Evolutionary conservation across 2,888 invertebrate genomes (phyloP).

Genomic region (Nomada lathburiana): DNA sequence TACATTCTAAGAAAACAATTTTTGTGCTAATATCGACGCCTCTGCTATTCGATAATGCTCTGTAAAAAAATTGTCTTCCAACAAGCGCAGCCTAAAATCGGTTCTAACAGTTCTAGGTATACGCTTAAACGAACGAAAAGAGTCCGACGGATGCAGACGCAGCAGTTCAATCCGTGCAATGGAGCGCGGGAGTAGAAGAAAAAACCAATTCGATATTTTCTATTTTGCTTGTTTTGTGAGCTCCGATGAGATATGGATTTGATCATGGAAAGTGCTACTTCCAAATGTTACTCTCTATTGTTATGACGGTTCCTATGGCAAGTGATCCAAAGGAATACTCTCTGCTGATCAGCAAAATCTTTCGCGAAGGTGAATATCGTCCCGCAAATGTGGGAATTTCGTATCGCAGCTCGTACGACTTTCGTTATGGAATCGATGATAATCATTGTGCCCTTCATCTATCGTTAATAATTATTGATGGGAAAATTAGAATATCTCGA

Average conservation of each 20-base stretch:
- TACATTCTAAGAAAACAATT: neutral
- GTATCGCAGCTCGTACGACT: neutral
- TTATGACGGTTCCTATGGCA: conserved; percentile 33
- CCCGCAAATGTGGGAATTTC: conserved; percentile 32
- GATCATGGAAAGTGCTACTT: conserved; percentile 58
- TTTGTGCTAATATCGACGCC: no score
- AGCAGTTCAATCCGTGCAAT: conserved; percentile 54
- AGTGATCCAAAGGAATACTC: conserved; percentile 19
- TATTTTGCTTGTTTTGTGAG: conserved; percentile 41
- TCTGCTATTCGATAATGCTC: no score
- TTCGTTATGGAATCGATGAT: no score
- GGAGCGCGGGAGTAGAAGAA: conserved; percentile 1
- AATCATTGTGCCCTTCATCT: no score
- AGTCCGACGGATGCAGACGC: conserved; percentile 64
- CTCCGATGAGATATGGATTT: conserved; percentile 57
- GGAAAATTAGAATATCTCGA: no score
- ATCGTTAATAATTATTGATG: no score
- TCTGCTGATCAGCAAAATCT: conserved; percentile 52
- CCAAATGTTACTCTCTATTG: conserved; percentile 44
- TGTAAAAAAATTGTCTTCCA: neutral
- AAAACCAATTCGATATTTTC: conserved; percentile 39
- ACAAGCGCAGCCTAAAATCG: neutral
- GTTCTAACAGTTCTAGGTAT: conserved; percentile 6
- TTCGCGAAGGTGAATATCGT: conserved; percentile 21
- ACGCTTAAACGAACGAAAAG: neutral